Evolutionary conservation across 2,797 vertebrate genomes (phyloP), one percentile per base, ranked within the genome.

Genomic region (Gallinago stenura): DNA sequence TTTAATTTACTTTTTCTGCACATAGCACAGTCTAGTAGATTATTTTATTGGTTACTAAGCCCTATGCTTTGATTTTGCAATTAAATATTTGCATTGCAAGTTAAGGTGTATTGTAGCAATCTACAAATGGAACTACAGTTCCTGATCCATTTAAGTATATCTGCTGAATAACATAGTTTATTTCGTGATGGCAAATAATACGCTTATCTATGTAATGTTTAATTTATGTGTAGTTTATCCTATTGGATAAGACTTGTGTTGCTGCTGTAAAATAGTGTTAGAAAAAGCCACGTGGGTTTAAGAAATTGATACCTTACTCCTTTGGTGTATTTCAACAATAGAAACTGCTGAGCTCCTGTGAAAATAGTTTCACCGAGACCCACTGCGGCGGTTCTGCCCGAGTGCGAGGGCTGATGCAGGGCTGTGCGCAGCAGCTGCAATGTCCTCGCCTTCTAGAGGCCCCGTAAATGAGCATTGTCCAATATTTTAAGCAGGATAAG

Each of bases 81-180:
- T 79, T 88, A 76, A 95, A 72, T 95, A 87, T 86, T 93, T 95
- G 62, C 66, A n/a, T 70, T 91, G 46, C n/a, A 68, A 69, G 82
- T 68, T 80, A 78, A 83, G 50, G 62, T 89, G 33, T 86, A 12
- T 72, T 56, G 58, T 88, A 68, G 46, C 65, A 60, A 48, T 91
- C 58, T 62, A 28, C 54, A 88, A 92, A 81, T 51, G 37, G 15
- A 48, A 12, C 43, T 72, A 4, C 66, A 79, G 72, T 83, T 91
- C 72, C 81, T 66, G 75, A 19, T 78, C n/a, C 19, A 2, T 73
- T 79, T 60, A 76, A 94, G 33, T 48, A 0, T 71, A 69, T 62
- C 61, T 96, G 28, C 75, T 68, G 37, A 75, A 57, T 61, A 96
- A 60, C 26, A 15, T 6, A 58, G 33, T 33, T 17, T 13, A 1